Evolutionary conservation across 2,888 invertebrate species (phyloP).

Genomic region (Brachylomia viminalis): DNA sequence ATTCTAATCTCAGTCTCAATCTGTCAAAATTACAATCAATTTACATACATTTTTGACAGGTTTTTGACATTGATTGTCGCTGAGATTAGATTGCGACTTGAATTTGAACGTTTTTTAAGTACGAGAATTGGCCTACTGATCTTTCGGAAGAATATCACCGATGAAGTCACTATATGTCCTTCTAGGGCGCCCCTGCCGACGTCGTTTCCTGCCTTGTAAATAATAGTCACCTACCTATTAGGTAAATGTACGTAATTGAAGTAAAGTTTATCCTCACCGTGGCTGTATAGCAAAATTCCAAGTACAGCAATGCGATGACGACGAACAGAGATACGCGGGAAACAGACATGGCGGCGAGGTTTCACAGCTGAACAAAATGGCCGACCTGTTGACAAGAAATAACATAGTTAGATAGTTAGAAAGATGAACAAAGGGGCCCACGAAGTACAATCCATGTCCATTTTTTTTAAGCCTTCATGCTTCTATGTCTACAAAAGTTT

Average conservation of each 20-base stretch:
- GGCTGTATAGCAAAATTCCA: constrained; percentile 79
- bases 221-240: no score
- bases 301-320: constrained; percentile 74
- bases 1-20: no score
- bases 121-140: no score
- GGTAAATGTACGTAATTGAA: neutral
- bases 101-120: no score
- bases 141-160: neutral
- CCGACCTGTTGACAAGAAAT: constrained; percentile 61
- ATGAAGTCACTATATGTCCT: neutral
- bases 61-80: no score
- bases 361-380: constrained; percentile 66
- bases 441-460: neutral
- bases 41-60: no score
- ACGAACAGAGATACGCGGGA: constrained; percentile 78
- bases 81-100: no score
- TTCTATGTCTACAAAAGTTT: neutral
- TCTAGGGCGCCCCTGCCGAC: neutral
- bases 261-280: constrained; percentile 72
- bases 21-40: no score
- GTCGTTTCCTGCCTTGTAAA: neutral
- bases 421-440: neutral
- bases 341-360: constrained; percentile 75
- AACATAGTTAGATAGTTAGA: no score
- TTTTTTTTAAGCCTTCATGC: neutral